Conservation (phyloP, 1,140 invertebrate genomes). For the Diabrotica virgifera region DNA sequence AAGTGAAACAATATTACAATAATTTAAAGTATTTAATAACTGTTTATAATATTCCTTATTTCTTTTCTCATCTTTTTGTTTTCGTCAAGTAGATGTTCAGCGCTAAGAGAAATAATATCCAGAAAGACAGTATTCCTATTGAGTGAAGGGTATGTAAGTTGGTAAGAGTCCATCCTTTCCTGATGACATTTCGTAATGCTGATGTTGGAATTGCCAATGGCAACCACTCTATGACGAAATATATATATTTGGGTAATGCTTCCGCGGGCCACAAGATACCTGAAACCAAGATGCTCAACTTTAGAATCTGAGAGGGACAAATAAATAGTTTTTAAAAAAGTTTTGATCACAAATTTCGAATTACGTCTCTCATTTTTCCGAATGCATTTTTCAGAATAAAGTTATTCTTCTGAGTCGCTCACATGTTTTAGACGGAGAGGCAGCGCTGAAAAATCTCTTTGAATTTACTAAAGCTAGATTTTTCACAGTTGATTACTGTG, state of each 20-base stretch:
- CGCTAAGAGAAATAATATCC: neutral
- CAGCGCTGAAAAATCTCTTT: too few relatives aligned
- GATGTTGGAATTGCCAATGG: slow-evolving; percentile 67
- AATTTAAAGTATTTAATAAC: too few relatives aligned
- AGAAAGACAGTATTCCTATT: slow-evolving; percentile 16
- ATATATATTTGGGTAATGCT: slow-evolving; percentile 61
- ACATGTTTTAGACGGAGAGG: too few relatives aligned
- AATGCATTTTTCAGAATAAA: too few relatives aligned
- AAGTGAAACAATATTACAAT: too few relatives aligned
- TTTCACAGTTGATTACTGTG: too few relatives aligned
- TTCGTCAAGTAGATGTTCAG: neutral
- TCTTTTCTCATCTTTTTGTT: slow-evolving; percentile 4
- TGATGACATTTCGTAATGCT: slow-evolving; percentile 61
- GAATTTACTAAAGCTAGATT: too few relatives aligned
- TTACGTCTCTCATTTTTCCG: too few relatives aligned
- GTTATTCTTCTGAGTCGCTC: too few relatives aligned
- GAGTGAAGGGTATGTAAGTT: slow-evolving; percentile 38
- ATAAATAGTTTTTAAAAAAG: too few relatives aligned
- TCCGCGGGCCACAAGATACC: slow-evolving; percentile 91
- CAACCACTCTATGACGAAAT: slow-evolving; percentile 56
- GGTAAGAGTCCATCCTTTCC: slow-evolving; percentile 38
- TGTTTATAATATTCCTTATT: neutral
- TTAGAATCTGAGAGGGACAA: neutral
- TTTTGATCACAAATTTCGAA: too few relatives aligned
- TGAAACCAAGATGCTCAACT: slow-evolving; percentile 40